phyloP scores from a whole-genome alignment of 2,113 vertebrate genomes.

The Psilopsiagon aurifrons region DNA sequence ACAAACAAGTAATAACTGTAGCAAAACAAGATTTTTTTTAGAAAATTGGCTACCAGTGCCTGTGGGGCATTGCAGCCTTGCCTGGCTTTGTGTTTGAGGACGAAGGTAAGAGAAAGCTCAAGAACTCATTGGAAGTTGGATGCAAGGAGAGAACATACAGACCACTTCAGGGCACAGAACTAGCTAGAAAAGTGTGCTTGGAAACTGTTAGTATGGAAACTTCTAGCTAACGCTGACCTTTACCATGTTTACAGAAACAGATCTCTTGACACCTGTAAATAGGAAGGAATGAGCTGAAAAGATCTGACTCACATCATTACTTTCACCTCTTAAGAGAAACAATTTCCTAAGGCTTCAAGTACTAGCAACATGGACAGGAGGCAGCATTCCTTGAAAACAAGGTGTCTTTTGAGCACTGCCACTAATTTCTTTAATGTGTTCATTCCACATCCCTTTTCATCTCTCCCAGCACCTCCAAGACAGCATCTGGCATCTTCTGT shows the following conservation, averaged over 20 bases:
- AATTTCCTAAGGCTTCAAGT: not conserved
- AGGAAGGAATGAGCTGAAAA: not conserved
- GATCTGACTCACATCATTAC: not conserved
- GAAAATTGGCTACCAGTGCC: not conserved
- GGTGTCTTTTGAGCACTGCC: not conserved
- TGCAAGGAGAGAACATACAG: not conserved
- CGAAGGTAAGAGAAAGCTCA: not conserved
- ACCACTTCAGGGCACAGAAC: not conserved
- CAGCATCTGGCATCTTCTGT: not conserved
- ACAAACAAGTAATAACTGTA: not conserved
- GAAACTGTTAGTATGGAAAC: not conserved
- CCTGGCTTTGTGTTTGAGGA: not conserved
- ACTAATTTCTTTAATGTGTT: fast-evolving
- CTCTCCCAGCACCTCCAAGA: not conserved
- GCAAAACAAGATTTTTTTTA: not conserved
- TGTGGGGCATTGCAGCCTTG: not conserved
- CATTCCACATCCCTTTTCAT: not conserved
- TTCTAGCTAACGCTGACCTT: not conserved
- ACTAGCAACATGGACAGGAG: not conserved
- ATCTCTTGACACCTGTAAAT: not conserved
- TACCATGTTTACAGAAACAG: not conserved
- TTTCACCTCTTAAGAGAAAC: constrained; percentile 19
- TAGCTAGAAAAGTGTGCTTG: not conserved
- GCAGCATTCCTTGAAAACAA: not conserved
- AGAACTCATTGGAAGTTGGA: not conserved